phyloP scores from a whole-genome alignment of 1,140 invertebrate genomes.

The Drosophila obscura region DNA sequence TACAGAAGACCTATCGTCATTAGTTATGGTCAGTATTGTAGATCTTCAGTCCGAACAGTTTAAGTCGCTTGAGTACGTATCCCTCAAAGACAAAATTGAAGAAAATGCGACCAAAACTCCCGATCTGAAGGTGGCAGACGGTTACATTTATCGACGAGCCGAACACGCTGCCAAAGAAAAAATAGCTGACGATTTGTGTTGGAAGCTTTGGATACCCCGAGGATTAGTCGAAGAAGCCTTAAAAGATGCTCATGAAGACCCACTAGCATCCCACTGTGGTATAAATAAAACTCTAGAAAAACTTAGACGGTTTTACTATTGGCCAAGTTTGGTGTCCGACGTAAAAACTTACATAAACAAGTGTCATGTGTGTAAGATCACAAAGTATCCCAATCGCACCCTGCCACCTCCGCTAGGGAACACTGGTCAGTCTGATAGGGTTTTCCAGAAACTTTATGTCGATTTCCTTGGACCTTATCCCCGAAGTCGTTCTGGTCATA shows the following conservation, averaged over 20 bases:
- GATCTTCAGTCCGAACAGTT: conserved; percentile 1
- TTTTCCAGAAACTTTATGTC: too few relatives aligned
- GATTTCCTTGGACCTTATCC: too few relatives aligned
- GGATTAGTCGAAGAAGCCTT: conserved; percentile 4
- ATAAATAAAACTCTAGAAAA: conserved; percentile 8
- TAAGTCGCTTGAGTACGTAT: background rate
- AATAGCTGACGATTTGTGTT: conserved; percentile 4
- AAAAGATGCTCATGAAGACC: background rate
- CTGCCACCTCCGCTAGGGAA: too few relatives aligned
- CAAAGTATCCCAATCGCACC: too few relatives aligned
- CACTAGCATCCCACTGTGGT: background rate
- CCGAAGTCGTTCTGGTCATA: too few relatives aligned
- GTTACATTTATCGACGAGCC: conserved; percentile 1
- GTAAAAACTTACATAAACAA: background rate
- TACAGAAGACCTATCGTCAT: conserved; percentile 10
- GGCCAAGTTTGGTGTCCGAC: conserved; percentile 7
- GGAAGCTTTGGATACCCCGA: conserved; percentile 8
- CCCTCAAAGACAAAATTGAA: background rate
- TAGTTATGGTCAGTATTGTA: background rate
- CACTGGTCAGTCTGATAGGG: too few relatives aligned
- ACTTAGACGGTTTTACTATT: conserved; percentile 9
- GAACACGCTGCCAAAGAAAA: conserved; percentile 4
- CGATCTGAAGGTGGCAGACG: conserved; percentile 5
- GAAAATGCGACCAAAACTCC: background rate
- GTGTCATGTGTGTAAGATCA: too few relatives aligned